Evolutionary conservation across 1,140 invertebrate species (phyloP).

Genomic region (Drosophila ogumai): DNA sequence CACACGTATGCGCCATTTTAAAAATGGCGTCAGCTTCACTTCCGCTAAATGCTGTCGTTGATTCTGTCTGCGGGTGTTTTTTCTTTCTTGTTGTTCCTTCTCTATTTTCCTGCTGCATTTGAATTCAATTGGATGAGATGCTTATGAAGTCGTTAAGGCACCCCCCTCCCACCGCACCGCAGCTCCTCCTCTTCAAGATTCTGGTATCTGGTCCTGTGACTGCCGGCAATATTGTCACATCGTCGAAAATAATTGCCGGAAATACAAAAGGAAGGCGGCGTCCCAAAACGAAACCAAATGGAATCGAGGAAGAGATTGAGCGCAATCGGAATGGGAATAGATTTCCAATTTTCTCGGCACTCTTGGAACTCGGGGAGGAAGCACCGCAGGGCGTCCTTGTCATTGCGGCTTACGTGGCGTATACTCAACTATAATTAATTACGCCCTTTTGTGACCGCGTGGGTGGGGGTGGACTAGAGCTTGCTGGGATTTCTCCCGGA

Average conservation of each 20-base stretch:
- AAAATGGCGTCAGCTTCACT: constrained; percentile 72
- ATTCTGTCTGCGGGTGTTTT: constrained; percentile 22
- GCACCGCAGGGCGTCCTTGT: constrained; percentile 66
- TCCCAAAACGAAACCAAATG: constrained; percentile 64
- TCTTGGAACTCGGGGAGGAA: constrained; percentile 32
- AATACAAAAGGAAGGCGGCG: constrained; percentile 74
- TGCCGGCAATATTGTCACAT: constrained; percentile 74
- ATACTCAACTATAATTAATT: constrained; percentile 78
- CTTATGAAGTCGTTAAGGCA: constrained; percentile 75
- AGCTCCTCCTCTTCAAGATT: neutral
- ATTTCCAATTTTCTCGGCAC: constrained; percentile 73
- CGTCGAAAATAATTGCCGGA: constrained; percentile 81
- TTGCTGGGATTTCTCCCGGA: constrained; percentile 14
- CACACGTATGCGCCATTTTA: constrained; percentile 76
- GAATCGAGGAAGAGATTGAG: constrained; percentile 49
- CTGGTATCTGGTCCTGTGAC: constrained; percentile 10
- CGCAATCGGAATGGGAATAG: constrained; percentile 49
- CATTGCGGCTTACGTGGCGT: constrained; percentile 57
- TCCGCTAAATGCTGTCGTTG: constrained; percentile 49
- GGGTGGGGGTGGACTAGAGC: neutral
- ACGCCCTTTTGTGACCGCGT: constrained; percentile 43
- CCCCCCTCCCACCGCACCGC: neutral
- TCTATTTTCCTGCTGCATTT: constrained; percentile 45
- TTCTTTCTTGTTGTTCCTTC: neutral
- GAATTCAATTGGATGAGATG: constrained; percentile 69